phyloP scores from a whole-genome alignment of 1,140 invertebrate genomes.

The Chrysopa pallens region DNA sequence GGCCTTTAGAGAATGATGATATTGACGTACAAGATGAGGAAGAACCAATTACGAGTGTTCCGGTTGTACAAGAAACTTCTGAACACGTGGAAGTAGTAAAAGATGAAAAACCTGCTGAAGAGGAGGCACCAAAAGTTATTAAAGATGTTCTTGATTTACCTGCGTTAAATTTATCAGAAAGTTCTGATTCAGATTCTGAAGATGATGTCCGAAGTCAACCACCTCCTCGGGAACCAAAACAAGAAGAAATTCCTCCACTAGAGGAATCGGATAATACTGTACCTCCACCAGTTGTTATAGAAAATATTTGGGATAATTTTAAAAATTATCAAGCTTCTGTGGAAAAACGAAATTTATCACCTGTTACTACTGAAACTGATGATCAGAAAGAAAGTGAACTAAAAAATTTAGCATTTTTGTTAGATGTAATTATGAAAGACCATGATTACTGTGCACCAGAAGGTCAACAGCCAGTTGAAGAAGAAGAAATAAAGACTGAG shows the following conservation, averaged over 20 bases:
- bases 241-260: conserved; percentile 8
- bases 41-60: background rate
- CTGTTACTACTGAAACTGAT: conserved; percentile 5
- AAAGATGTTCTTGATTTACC: conserved; percentile 53
- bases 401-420: background rate
- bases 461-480: conserved; percentile 2
- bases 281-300: conserved; percentile 28
- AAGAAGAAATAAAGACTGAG: conserved; percentile 6
- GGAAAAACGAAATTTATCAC: conserved; percentile 21
- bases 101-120: conserved; percentile 24
- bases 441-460: conserved; percentile 38
- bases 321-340: conserved; percentile 44
- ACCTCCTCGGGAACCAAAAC: background rate
- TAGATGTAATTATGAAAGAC: conserved; percentile 17
- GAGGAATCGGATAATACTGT: conserved; percentile 12
- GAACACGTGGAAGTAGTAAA: conserved; percentile 15
- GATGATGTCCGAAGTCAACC: conserved; percentile 12
- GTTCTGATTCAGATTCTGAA: conserved; percentile 52
- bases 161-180: conserved; percentile 63
- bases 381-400: background rate
- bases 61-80: conserved; percentile 6
- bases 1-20: conserved; percentile 1
- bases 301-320: conserved; percentile 71
- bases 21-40: conserved; percentile 1
- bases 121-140: conserved; percentile 42